These are phyloP conservation scores for Zaprionus ornatus DNA, from an alignment of 1,140 invertebrate species.

Conservation along the genomic window DNA sequence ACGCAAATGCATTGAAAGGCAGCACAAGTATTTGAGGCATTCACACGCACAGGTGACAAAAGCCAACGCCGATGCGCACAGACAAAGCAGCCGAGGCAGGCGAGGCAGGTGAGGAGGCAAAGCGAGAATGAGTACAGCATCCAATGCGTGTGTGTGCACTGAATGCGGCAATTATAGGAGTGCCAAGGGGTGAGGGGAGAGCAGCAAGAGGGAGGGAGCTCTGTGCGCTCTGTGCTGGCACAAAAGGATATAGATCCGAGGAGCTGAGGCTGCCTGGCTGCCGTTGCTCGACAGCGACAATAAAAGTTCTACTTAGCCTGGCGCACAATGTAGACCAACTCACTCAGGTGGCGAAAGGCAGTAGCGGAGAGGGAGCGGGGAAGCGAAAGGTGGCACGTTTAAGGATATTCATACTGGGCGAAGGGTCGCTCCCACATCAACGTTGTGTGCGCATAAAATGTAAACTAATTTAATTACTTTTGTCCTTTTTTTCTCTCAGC, in stretches of 20 bases:
- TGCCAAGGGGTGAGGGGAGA: not conserved
- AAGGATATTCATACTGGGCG: not conserved
- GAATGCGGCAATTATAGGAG: slow-evolving; percentile 62
- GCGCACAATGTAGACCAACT: not conserved
- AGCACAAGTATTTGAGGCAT: slow-evolving; percentile 58
- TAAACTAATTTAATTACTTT: slow-evolving; percentile 60
- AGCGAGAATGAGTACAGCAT: slow-evolving; percentile 5
- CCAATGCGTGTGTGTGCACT: slow-evolving; percentile 55
- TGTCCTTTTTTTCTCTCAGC: slow-evolving; percentile 28
- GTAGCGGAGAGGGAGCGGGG: not conserved
- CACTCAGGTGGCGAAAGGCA: not conserved
- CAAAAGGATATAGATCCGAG: slow-evolving; percentile 24
- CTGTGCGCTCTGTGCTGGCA: not conserved
- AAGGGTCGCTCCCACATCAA: not conserved
- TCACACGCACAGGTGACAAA: slow-evolving; percentile 71
- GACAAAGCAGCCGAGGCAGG: slow-evolving; percentile 38
- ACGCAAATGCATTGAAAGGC: slow-evolving; percentile 49
- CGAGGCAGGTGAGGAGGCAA: slow-evolving; percentile 9
- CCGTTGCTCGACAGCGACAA: slow-evolving; percentile 54
- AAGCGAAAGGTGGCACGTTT: not conserved
- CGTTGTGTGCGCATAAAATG: slow-evolving; percentile 13
- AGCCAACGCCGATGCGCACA: slow-evolving; percentile 27
- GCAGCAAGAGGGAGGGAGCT: not conserved
- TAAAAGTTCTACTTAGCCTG: slow-evolving; percentile 55
- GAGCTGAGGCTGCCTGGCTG: not conserved